Base-by-base conservation (phyloP, 2,113 vertebrate species). In the Hyla sarda region DNA sequence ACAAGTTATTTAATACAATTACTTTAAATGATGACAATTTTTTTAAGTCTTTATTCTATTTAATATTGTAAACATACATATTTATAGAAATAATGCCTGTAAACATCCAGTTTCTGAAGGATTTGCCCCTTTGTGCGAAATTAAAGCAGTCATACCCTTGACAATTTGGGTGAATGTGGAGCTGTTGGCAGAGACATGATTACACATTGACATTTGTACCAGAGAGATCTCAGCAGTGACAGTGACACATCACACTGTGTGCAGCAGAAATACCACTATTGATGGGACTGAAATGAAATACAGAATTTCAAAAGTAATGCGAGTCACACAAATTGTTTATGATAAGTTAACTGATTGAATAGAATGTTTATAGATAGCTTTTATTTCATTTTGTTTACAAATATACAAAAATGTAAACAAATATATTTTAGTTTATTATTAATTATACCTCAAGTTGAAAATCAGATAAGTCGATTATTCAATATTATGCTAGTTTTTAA, bases 141-240 rank as follows among this genome's bases (percentile, higher is more conserved):
- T 76, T 52, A 48, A 76, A 76, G 74, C 48, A 52, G 47, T 76
- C 48, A 76, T 76, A 76, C 74, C 74, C 74, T 76, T 76, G 74
- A 76, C 74, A 76, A 76, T 76, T 76, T 76, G 47, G 74, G 28
- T 52, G 74, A 76, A 52, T 52, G 25, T 52, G 48, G 74, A 76
- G 25, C 74, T 76, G 74, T 76, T 76, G 74, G 47, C 74, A 76
- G 74, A 52, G 74, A 76, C 74, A 76, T 76, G 74, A 76, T 76
- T 76, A 76, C 74, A 52, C 74, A 76, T 50, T 76, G 74, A 76
- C 74, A 76, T 50, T 76, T 76, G 74, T 76, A 76, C 74, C 74
- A 76, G 25, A 76, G 74, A 76, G 48, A 76, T 76, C 74, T 41
- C 74, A 76, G 48, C 34, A 52, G 74, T 76, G 74, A 76, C 74